phyloP scores from a whole-genome alignment of 2,113 vertebrate genomes.

The Charadrius vociferus region DNA sequence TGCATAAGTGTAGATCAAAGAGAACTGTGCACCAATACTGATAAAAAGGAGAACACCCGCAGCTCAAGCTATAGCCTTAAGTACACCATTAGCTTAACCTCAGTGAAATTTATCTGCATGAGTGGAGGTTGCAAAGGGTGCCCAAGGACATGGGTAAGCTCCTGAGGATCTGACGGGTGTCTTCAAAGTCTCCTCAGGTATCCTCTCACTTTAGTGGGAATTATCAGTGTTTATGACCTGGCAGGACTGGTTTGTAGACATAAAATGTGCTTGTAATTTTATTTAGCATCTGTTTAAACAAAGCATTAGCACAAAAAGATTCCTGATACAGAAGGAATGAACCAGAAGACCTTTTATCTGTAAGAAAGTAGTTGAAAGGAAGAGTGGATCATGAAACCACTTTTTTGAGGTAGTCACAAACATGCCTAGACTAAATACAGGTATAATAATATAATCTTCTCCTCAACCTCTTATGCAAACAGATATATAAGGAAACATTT shows the following conservation, averaged over 20 bases:
- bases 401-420: slow-evolving; percentile 13
- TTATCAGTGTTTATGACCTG: slow-evolving; percentile 1
- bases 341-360: slow-evolving; percentile 34
- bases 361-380: slow-evolving; percentile 44
- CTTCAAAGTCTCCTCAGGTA: slow-evolving; percentile 48
- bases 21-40: neutral
- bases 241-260: slow-evolving; percentile 31
- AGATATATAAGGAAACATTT: neutral
- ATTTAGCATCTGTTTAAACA: slow-evolving; percentile 48
- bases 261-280: neutral
- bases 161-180: neutral
- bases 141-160: slow-evolving; percentile 33
- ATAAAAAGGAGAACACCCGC: neutral
- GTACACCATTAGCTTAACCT: slow-evolving; percentile 42
- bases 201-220: slow-evolving; percentile 11
- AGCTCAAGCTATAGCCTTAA: slow-evolving; percentile 14
- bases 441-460: neutral
- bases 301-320: slow-evolving; percentile 10
- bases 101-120: slow-evolving; percentile 34
- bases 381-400: neutral
- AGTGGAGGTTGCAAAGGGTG: neutral
- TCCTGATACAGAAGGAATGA: slow-evolving; percentile 22
- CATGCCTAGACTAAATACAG: slow-evolving; percentile 10
- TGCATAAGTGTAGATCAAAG: slow-evolving; percentile 45
- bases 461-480: neutral